phyloP scores from a whole-genome alignment of 2,113 vertebrate genomes.

The Lophura nycthemera region DNA sequence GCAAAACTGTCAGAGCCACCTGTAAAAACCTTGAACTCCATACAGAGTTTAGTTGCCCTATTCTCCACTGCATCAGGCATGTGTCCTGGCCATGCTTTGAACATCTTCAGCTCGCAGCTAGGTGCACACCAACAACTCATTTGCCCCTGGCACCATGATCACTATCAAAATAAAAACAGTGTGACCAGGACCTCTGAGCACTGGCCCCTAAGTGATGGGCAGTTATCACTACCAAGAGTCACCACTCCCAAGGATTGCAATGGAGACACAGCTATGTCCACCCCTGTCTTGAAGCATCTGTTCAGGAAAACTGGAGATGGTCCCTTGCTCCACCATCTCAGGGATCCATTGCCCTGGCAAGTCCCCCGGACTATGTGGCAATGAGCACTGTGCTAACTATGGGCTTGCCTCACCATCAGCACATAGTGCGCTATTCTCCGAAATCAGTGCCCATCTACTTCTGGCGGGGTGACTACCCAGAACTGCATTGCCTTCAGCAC shows the following conservation, averaged over 20 bases:
- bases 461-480: neutral
- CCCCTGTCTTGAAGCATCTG: neutral
- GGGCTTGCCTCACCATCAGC: neutral
- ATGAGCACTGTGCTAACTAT: neutral
- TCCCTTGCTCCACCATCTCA: neutral
- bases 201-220: neutral
- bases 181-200: neutral
- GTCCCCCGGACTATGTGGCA: accelerated
- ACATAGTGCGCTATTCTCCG: neutral
- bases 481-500: neutral
- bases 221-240: neutral
- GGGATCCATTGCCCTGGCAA: neutral
- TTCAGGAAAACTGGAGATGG: neutral
- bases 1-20: neutral
- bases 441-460: neutral
- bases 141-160: neutral
- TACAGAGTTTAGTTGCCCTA: neutral
- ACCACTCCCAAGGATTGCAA: accelerated
- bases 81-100: no score
- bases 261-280: neutral
- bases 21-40: constrained; percentile 16
- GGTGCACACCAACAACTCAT: neutral
- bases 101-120: neutral
- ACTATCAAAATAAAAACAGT: neutral
- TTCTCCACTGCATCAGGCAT: accelerated